Base-by-base conservation (phyloP, 2,888 invertebrate species). In the Zootermopsis nevadensis region DNA sequence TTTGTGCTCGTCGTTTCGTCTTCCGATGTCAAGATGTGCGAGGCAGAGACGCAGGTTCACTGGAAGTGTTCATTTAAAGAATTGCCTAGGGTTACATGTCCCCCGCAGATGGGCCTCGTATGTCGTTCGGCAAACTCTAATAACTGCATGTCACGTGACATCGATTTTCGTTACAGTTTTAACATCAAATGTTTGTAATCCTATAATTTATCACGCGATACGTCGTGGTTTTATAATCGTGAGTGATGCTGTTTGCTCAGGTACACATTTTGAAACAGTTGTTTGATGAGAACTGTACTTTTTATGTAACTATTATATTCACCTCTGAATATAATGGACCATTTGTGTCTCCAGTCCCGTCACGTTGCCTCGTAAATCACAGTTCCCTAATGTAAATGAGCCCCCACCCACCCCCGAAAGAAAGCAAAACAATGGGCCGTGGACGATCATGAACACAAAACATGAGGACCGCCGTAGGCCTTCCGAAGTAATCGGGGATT, bases 361-460 rank as follows among this genome's bases (percentile, higher is more conserved):
- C 66, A 79, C 66, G 79, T 60, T 79, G 79, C 1, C 35, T 66
- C 79, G 31, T 79, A 79, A 79, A 38, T 79, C 38, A 66, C 31
- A 10, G n/a, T 66, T 79, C n/a, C 31, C 24, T 79, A 66, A 79
- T 60, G 79, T 66, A 79, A 55, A 79, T 77, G 77, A 55, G 53
- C 22, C 53, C 31, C n/a, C 1, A 3, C 69, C 76, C 27, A 0
- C 31, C 27, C 27, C 38, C 27, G 66, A 66, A 79, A 66, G 24
- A 38, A 31, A 66, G 27, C 3, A 74, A 79, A 38, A 79, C 55
- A 66, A 66, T 79, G 60, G 55, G 31, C 38, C 35, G 27, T 66
- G 38, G 27, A 60, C 24, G 60, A 55, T 77, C 48, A 33, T 79
- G 66, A 79, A 35, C 38, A 79, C 35, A 79, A 35, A 74, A 74